A percentile compares a stretch with the other conserved stretches of the same genome.
These are phyloP conservation scores for Rhodophaea formosa DNA, from an alignment of 2,888 invertebrate genomes.

Conservation along the genomic window DNA sequence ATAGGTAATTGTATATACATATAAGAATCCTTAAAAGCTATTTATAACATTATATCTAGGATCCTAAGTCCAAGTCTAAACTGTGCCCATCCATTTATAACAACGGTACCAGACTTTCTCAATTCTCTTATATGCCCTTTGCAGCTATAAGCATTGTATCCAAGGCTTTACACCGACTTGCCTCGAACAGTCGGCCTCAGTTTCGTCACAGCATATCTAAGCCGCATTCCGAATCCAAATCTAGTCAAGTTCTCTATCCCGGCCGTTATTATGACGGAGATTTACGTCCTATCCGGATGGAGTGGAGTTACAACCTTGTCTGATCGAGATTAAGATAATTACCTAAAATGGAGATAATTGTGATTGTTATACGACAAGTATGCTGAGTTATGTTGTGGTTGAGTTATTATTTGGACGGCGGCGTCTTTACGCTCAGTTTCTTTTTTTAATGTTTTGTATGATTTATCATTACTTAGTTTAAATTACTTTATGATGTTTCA, in stretches of 20 bases:
- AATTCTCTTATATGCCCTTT: slow-evolving; percentile 10
- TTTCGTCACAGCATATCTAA: slow-evolving; percentile 48
- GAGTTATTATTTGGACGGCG: not conserved
- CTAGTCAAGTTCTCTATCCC: slow-evolving; percentile 44
- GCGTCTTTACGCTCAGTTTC: not conserved
- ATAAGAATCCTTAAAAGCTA: too few species aligned
- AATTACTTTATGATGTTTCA: too few species aligned
- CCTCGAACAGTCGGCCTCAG: slow-evolving; percentile 37
- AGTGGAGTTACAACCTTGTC: slow-evolving; percentile 35
- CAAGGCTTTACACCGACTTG: slow-evolving; percentile 10
- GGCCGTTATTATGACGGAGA: slow-evolving; percentile 41
- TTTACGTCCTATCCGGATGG: slow-evolving; percentile 40
- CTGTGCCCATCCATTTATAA: too few species aligned
- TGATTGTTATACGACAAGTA: slow-evolving; percentile 26
- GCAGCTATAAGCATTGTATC: slow-evolving; percentile 8
- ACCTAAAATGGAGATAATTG: slow-evolving; percentile 33
- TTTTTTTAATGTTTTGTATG: too few species aligned
- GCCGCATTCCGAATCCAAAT: slow-evolving; percentile 48
- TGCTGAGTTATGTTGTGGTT: slow-evolving; percentile 3
- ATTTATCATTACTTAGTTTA: too few species aligned
- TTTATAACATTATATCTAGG: too few species aligned
- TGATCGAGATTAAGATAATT: slow-evolving; percentile 32
- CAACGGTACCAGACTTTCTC: slow-evolving; percentile 3
- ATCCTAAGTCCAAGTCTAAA: not conserved
- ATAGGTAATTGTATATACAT: too few species aligned